A percentile compares a stretch with the other conserved stretches of the same genome.
Evolutionary conservation across 1,140 invertebrate species (phyloP).

Genomic region (Callitettix versicolor): DNA sequence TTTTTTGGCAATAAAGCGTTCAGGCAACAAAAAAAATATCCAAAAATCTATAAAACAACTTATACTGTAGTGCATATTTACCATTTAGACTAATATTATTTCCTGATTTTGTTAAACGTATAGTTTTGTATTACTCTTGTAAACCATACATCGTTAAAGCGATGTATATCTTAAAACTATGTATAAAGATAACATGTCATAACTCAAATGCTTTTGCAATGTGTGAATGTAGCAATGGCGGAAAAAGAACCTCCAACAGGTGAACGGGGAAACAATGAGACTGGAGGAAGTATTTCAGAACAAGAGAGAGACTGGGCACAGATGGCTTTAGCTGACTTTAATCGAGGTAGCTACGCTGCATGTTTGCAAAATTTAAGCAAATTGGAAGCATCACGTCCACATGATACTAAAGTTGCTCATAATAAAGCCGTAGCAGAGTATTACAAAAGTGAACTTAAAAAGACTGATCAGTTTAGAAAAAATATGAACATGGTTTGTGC

Average conservation of each 20-base stretch:
- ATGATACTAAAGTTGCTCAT: slow-evolving; percentile 57
- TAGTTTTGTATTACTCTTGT: too few species aligned
- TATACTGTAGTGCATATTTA: too few species aligned
- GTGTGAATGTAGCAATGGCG: background rate
- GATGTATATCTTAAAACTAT: too few species aligned
- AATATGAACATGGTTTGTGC: slow-evolving; percentile 49
- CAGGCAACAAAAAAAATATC: too few species aligned
- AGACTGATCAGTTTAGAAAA: slow-evolving; percentile 59
- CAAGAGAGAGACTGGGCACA: slow-evolving; percentile 45
- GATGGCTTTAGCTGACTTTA: slow-evolving; percentile 44
- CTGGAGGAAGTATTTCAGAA: slow-evolving; percentile 30
- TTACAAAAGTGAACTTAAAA: slow-evolving; percentile 55
- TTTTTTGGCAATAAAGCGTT: too few species aligned
- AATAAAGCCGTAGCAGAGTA: slow-evolving; percentile 64
- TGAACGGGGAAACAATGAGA: background rate
- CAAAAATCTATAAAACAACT: too few species aligned
- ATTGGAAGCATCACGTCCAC: slow-evolving; percentile 43
- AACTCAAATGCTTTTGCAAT: too few species aligned
- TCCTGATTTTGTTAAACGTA: too few species aligned
- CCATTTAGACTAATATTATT: too few species aligned
- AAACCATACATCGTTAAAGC: too few species aligned
- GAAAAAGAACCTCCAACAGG: background rate
- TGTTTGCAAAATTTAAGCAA: slow-evolving; percentile 48
- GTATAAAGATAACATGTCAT: too few species aligned
- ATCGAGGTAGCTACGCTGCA: slow-evolving; percentile 40